Evolutionary conservation across 2,113 vertebrate species (phyloP).

Genomic region (Mesoclemmys tuberculata): DNA sequence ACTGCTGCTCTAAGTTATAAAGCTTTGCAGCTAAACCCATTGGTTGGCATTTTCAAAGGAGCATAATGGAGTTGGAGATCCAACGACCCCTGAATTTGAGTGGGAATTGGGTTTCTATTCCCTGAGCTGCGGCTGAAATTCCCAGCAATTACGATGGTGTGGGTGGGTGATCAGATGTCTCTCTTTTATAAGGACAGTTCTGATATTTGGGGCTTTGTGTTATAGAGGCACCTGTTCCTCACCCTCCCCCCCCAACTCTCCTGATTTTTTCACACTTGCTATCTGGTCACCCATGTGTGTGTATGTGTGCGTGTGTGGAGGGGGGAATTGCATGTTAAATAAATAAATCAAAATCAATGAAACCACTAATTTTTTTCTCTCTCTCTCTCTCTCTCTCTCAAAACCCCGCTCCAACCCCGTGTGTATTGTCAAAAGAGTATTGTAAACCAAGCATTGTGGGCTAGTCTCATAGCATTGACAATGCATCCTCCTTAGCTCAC

Average conservation of each 20-base stretch:
- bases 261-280: no score
- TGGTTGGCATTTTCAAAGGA: neutral
- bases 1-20: neutral
- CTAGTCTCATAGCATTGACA: neutral
- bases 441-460: neutral
- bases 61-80: neutral
- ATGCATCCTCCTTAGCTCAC: neutral
- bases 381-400: neutral
- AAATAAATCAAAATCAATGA: neutral
- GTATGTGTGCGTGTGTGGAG: no score
- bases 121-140: neutral
- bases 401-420: neutral
- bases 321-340: neutral
- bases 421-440: neutral
- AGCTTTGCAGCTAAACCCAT: neutral
- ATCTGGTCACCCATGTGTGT: no score
- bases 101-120: neutral
- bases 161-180: neutral
- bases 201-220: no score
- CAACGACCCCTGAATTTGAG: neutral
- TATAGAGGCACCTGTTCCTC: no score
- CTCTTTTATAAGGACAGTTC: no score
- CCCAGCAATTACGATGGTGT: neutral
- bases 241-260: no score
- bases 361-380: neutral